A percentile compares a stretch with the other conserved stretches of the same genome.
phyloP scores from a whole-genome alignment of 2,888 invertebrate species.

The Mesorhabditis sp. region DNA sequence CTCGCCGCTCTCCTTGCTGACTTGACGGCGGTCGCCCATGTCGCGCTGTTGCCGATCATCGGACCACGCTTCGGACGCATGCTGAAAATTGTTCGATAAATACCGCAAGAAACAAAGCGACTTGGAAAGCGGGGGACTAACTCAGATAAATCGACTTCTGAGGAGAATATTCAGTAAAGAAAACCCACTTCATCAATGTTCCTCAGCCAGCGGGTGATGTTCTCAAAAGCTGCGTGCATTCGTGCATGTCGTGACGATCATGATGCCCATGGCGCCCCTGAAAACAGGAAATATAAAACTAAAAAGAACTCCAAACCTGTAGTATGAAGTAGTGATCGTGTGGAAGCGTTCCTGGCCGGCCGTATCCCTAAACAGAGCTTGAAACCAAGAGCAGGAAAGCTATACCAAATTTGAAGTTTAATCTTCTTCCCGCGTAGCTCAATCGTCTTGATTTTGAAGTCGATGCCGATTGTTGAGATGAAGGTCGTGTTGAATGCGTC shows the following conservation, averaged over 20 bases:
- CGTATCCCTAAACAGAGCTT: slow-evolving; percentile 76
- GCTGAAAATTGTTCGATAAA: slow-evolving; percentile 24
- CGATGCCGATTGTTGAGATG: slow-evolving; percentile 59
- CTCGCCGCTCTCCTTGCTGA: slow-evolving; percentile 68
- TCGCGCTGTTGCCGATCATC: slow-evolving; percentile 97
- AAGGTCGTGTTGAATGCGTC: slow-evolving; percentile 68
- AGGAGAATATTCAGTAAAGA: too few relatives aligned
- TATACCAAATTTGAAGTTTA: slow-evolving; percentile 65
- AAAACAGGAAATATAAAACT: too few relatives aligned
- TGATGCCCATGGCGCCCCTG: slow-evolving; percentile 69
- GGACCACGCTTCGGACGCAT: slow-evolving; percentile 95
- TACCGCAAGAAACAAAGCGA: too few relatives aligned
- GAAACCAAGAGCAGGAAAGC: not conserved
- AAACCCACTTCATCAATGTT: slow-evolving; percentile 82
- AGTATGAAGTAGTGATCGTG: slow-evolving; percentile 96
- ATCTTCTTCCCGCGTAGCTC: slow-evolving; percentile 65
- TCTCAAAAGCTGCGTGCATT: slow-evolving; percentile 98
- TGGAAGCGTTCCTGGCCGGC: slow-evolving; percentile 97
- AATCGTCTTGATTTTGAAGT: slow-evolving; percentile 65
- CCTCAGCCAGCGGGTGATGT: slow-evolving; percentile 97
- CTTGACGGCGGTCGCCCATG: slow-evolving; percentile 88
- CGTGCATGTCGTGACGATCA: slow-evolving; percentile 80
- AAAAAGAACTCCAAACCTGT: too few relatives aligned
- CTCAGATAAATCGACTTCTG: too few relatives aligned
- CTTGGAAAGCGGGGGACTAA: too few relatives aligned